These are phyloP conservation scores for Anarsia innoxiella DNA, from an alignment of 2,888 invertebrate genomes.

Conservation along the genomic window DNA sequence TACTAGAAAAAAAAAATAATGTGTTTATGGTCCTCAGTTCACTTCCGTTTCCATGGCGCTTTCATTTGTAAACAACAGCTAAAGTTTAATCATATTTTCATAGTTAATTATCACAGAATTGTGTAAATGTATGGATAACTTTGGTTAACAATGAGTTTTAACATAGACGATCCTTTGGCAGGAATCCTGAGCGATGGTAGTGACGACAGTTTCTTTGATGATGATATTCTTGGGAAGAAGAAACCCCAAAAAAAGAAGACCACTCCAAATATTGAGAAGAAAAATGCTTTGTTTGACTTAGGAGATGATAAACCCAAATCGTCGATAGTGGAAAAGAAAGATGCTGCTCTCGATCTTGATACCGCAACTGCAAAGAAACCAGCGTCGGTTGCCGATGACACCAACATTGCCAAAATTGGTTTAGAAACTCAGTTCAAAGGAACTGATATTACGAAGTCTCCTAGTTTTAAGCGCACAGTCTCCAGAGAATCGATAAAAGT, in stretches of 20 bases:
- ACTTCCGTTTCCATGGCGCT: conserved; percentile 50
- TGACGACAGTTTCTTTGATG: conserved; percentile 83
- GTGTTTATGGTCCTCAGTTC: background rate
- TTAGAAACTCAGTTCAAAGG: too few relatives aligned
- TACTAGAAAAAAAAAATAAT: background rate
- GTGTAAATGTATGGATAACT: background rate
- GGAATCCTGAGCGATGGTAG: conserved; percentile 81
- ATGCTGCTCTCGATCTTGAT: conserved; percentile 32
- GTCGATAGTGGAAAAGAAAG: conserved; percentile 30
- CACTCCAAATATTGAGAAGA: conserved; percentile 44
- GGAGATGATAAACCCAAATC: conserved; percentile 33
- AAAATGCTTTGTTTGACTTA: conserved; percentile 57
- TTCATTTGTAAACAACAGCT: conserved; percentile 38
- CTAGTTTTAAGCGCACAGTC: conserved; percentile 34
- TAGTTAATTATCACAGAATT: too few relatives aligned
- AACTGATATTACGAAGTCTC: conserved; percentile 28
- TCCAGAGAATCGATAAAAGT: conserved; percentile 48
- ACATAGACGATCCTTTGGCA: conserved; percentile 78
- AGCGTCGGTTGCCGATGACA: conserved; percentile 31
- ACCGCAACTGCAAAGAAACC: conserved; percentile 29
- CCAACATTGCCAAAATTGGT: too few relatives aligned
- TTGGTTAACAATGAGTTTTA: conserved; percentile 65
- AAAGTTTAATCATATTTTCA: background rate
- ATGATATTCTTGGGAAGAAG: conserved; percentile 69
- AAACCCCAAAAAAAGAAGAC: conserved; percentile 47